A percentile compares a stretch with the other conserved stretches of the same genome.
Evolutionary conservation across 1,140 invertebrate genomes (phyloP).

Genomic region (Pseudomyrmex gracilis): DNA sequence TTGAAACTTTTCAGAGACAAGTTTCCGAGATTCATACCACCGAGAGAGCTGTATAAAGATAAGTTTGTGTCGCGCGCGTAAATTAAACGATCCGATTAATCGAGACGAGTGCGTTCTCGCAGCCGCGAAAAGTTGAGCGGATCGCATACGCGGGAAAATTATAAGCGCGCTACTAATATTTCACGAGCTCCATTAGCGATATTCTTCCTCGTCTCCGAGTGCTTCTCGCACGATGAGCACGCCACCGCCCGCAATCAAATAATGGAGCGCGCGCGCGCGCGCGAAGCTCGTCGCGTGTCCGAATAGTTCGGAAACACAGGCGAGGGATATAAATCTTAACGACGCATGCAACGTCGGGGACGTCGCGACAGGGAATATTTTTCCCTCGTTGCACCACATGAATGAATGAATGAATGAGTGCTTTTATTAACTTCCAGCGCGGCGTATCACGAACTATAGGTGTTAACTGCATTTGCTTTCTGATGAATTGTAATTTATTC

Average conservation of each 20-base stretch:
- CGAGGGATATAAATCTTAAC: conserved; percentile 38
- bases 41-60: not conserved
- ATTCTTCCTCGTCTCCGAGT: conserved; percentile 27
- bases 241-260: conserved; percentile 51
- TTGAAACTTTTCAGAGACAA: not conserved
- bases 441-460: conserved; percentile 18
- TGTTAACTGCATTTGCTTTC: conserved; percentile 31
- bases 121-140: not conserved
- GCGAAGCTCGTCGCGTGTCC: conserved; percentile 30
- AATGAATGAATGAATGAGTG: conserved; percentile 41
- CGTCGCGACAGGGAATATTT: conserved; percentile 22
- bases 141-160: conserved; percentile 11
- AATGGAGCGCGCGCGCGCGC: conserved; percentile 19
- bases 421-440: conserved; percentile 30
- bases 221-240: conserved; percentile 1
- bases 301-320: conserved; percentile 8
- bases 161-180: conserved; percentile 54
- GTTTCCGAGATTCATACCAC: not conserved
- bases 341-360: conserved; percentile 26
- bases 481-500: conserved; percentile 43
- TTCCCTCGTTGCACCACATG: conserved; percentile 17
- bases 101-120: conserved; percentile 17
- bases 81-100: conserved; percentile 17
- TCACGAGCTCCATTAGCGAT: conserved; percentile 48
- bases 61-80: not conserved